phyloP scores from a whole-genome alignment of 2,113 vertebrate species.

The Genyomyrus donnyi region DNA sequence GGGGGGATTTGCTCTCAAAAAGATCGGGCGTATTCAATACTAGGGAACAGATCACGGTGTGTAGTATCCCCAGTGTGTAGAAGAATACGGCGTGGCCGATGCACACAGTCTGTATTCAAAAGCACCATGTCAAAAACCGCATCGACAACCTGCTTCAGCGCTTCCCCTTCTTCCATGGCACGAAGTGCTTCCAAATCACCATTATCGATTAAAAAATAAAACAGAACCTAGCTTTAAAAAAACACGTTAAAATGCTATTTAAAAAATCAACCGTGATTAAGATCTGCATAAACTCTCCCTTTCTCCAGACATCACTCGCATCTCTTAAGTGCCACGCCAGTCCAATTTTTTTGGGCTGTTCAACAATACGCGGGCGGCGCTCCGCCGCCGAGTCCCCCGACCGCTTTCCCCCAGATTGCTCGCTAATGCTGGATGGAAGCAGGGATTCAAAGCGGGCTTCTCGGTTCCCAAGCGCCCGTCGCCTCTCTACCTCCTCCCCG shows the following conservation, averaged over 20 bases:
- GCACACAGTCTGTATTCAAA: constrained; percentile 28
- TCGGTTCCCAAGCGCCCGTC: constrained; percentile 12
- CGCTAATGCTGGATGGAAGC: constrained; percentile 14
- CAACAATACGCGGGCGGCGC: constrained; percentile 37
- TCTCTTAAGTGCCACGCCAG: constrained; percentile 22
- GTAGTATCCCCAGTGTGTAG: not conserved
- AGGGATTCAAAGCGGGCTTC: constrained; percentile 30
- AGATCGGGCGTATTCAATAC: not conserved
- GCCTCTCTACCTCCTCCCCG: constrained; percentile 10
- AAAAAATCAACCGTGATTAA: constrained; percentile 5
- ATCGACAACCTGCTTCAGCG: constrained; percentile 46
- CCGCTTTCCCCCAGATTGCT: constrained; percentile 15
- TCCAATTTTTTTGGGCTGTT: constrained; percentile 18
- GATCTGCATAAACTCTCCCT: not conserved
- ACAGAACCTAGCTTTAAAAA: not conserved
- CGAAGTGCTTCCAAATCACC: constrained; percentile 39
- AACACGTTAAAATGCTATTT: not conserved
- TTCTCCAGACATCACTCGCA: constrained; percentile 22
- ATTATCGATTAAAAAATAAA: constrained; percentile 23
- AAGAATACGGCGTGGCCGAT: constrained; percentile 27
- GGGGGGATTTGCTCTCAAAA: not conserved
- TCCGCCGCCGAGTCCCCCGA: constrained; percentile 14
- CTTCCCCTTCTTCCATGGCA: constrained; percentile 40
- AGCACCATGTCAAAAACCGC: not conserved
- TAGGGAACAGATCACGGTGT: not conserved